Percentiles rank a stretch among this genome's conserved stretches.
These are phyloP conservation scores for Grapholita molesta DNA, from an alignment of 1,140 invertebrate genomes.

Conservation along the genomic window DNA sequence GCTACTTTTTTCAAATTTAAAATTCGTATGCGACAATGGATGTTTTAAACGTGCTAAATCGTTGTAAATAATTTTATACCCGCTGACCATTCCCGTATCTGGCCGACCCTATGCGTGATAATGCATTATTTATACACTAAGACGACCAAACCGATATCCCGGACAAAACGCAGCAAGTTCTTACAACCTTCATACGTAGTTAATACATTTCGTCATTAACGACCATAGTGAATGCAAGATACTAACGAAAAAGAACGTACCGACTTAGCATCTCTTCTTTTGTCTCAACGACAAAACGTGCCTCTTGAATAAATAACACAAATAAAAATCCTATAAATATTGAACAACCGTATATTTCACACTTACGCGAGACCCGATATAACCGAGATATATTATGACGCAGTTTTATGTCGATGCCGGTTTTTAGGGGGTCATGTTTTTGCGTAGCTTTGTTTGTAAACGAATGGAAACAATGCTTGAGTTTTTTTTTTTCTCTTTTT, in stretches of 20 bases:
- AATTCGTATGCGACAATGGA: constrained; percentile 35
- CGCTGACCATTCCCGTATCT: constrained; percentile 36
- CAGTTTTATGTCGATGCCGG: constrained; percentile 43
- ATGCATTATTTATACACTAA: constrained; percentile 75
- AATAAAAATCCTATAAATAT: constrained; percentile 73
- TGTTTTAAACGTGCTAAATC: constrained; percentile 28
- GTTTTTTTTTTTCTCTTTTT: constrained; percentile 47
- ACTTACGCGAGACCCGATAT: constrained; percentile 52
- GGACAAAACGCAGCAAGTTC: background rate
- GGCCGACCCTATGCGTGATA: constrained; percentile 60
- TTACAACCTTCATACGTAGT: background rate
- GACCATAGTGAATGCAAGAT: constrained; percentile 63
- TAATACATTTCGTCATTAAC: background rate
- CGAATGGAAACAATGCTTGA: constrained; percentile 54
- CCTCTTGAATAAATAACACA: constrained; percentile 67
- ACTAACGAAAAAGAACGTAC: constrained; percentile 59
- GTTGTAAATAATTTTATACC: constrained; percentile 23
- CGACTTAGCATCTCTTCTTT: constrained; percentile 42
- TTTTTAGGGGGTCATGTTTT: constrained; percentile 58
- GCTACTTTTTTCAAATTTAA: constrained; percentile 25
- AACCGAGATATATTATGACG: constrained; percentile 71
- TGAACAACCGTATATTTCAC: constrained; percentile 69
- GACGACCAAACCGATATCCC: constrained; percentile 32
- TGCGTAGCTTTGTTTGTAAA: constrained; percentile 67
- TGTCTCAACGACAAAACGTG: constrained; percentile 65